phyloP scores from a whole-genome alignment of 1,140 invertebrate genomes.

The Cotesia glomerata region DNA sequence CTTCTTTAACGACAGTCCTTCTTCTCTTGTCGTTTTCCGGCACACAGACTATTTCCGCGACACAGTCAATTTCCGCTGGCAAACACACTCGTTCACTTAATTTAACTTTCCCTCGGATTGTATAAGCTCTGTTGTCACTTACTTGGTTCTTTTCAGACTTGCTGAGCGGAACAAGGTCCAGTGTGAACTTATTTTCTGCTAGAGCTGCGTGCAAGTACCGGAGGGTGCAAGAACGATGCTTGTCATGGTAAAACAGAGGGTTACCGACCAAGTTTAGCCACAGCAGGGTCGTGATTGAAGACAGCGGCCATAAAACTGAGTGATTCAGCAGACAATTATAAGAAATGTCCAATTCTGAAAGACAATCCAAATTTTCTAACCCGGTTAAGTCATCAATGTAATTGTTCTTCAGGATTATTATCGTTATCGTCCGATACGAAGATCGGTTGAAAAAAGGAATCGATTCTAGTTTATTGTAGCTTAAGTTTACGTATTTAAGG shows the following conservation, averaged over 20 bases:
- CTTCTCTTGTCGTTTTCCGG: conserved; percentile 39
- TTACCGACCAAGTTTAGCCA: conserved; percentile 68
- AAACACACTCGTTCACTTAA: conserved; percentile 20
- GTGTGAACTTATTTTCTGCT: conserved; percentile 65
- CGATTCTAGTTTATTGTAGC: conserved; percentile 68
- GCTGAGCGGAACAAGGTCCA: conserved; percentile 64
- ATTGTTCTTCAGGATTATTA: conserved; percentile 67
- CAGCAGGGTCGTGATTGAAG: conserved; percentile 63
- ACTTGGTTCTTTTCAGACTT: conserved; percentile 63
- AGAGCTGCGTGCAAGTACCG: conserved; percentile 67
- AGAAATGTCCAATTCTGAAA: conserved; percentile 68
- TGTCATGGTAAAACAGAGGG: conserved; percentile 67
- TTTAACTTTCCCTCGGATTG: conserved; percentile 30
- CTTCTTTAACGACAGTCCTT: conserved; percentile 47
- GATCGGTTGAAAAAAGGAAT: conserved; percentile 66
- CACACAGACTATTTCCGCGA: conserved; percentile 19
- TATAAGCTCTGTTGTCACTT: conserved; percentile 47
- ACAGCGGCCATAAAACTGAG: conserved; percentile 63
- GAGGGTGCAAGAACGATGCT: conserved; percentile 65
- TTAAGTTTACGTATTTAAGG: conserved; percentile 69
- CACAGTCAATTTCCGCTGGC: conserved; percentile 30
- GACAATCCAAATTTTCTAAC: conserved; percentile 62
- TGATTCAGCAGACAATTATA: conserved; percentile 72
- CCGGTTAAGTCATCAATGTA: conserved; percentile 61
- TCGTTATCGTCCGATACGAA: conserved; percentile 59